A percentile compares a stretch with the other conserved stretches of the same genome.
phyloP scores from a whole-genome alignment of 2,113 vertebrate species.

The Tenrec ecaudatus region DNA sequence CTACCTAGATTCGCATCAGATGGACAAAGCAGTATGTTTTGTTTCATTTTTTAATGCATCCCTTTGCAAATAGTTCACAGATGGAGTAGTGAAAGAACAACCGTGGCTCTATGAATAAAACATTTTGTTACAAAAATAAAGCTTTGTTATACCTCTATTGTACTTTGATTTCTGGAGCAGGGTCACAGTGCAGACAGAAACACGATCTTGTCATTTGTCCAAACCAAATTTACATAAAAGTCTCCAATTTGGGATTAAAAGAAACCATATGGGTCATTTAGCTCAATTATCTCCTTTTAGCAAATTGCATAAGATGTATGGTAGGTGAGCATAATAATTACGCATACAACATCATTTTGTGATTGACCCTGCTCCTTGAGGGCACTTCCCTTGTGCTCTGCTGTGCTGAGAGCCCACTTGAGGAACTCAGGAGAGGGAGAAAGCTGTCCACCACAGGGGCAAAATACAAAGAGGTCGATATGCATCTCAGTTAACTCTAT shows the following conservation, averaged over 20 bases:
- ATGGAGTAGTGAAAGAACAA: slow-evolving; percentile 47
- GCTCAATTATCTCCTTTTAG: neutral
- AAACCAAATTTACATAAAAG: neutral
- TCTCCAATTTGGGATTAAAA: neutral
- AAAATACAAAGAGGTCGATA: neutral
- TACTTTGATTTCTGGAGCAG: slow-evolving; percentile 27
- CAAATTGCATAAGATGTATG: neutral
- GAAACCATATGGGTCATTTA: neutral
- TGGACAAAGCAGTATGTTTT: neutral
- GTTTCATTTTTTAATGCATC: slow-evolving; percentile 24
- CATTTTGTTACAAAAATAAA: slow-evolving; percentile 41
- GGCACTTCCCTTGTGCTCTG: neutral
- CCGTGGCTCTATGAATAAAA: slow-evolving; percentile 43
- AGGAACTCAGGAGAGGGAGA: neutral
- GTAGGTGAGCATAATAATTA: neutral
- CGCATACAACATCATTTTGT: neutral
- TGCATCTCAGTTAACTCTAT: neutral
- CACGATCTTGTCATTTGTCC: neutral
- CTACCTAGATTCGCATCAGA: neutral
- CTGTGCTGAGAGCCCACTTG: neutral
- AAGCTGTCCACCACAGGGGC: neutral
- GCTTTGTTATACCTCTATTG: neutral
- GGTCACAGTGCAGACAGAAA: neutral
- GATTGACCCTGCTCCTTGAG: too few relatives aligned
- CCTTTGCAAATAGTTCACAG: slow-evolving; percentile 53